Evolutionary conservation across 2,888 invertebrate species (phyloP).

Genomic region (Acleris laterana): DNA sequence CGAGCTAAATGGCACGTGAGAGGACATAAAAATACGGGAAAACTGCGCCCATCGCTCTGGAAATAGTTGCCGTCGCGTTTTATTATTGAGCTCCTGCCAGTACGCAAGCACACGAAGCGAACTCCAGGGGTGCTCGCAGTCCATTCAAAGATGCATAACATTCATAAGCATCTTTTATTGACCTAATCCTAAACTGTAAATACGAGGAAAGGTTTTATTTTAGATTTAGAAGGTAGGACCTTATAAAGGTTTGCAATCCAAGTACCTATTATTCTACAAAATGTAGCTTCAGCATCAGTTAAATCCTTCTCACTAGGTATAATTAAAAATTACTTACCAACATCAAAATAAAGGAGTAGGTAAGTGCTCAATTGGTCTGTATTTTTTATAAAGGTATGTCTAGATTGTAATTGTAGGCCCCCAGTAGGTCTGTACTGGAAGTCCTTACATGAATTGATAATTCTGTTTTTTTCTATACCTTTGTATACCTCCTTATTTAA

Average conservation of each 20-base stretch:
- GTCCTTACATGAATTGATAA: too few relatives aligned
- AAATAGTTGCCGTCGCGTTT: slow-evolving; percentile 53
- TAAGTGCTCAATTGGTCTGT: too few relatives aligned
- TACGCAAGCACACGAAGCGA: neutral
- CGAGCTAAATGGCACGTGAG: slow-evolving; percentile 82
- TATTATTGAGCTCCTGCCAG: slow-evolving; percentile 56
- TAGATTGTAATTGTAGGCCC: too few relatives aligned
- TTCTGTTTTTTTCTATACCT: too few relatives aligned
- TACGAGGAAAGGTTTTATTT: too few relatives aligned
- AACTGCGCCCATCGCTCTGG: slow-evolving; percentile 55
- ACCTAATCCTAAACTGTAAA: neutral
- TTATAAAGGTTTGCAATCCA: neutral
- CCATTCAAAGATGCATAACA: neutral
- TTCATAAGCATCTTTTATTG: neutral
- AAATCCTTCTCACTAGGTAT: too few relatives aligned
- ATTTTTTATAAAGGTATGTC: too few relatives aligned
- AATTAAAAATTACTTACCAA: too few relatives aligned
- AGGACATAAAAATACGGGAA: slow-evolving; percentile 80
- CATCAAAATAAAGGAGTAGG: too few relatives aligned
- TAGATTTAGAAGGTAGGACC: too few relatives aligned
- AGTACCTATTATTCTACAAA: slow-evolving; percentile 23
- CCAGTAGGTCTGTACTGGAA: too few relatives aligned
- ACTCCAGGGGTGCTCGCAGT: neutral
- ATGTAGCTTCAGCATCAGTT: slow-evolving; percentile 14
- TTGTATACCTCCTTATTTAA: too few relatives aligned